Percentiles rank a stretch among this genome's conserved stretches.
Evolutionary conservation across 2,113 vertebrate species (phyloP).

Genomic region (Eurystomus gularis): DNA sequence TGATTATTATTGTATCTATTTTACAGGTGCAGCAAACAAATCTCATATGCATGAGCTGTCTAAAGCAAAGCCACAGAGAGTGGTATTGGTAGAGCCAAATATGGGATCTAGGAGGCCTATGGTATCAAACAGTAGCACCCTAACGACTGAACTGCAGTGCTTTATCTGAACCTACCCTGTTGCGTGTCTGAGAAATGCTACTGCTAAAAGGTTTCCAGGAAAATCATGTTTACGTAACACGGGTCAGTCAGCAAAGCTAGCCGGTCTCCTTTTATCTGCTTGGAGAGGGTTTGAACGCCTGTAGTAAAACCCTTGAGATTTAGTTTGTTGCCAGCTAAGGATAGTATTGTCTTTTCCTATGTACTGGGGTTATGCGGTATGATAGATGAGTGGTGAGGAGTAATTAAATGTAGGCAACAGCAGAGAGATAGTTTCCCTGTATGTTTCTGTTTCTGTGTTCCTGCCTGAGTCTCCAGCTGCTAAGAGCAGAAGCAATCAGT

Average conservation of each 20-base stretch:
- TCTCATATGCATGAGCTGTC: neutral
- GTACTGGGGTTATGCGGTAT: neutral
- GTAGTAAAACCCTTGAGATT: neutral
- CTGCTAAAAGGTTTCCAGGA: neutral
- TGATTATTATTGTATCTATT: neutral
- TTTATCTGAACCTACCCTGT: neutral
- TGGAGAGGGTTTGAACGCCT: neutral
- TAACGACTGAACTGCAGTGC: neutral
- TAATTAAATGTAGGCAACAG: conserved; percentile 23
- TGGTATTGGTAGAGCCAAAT: neutral
- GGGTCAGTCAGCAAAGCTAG: neutral
- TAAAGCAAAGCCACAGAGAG: neutral
- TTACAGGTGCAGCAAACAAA: neutral
- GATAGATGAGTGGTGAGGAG: neutral
- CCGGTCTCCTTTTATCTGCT: neutral
- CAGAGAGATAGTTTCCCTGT: neutral
- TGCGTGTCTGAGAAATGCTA: neutral
- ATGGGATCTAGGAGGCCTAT: neutral
- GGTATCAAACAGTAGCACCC: neutral
- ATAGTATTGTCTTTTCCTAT: neutral
- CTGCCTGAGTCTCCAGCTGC: neutral
- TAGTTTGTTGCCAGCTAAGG: neutral
- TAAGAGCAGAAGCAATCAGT: neutral
- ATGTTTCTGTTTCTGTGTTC: neutral
- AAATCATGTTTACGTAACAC: neutral